Evolutionary conservation across 2,797 vertebrate species (phyloP).

Genomic region (Chromobotia macracanthus): DNA sequence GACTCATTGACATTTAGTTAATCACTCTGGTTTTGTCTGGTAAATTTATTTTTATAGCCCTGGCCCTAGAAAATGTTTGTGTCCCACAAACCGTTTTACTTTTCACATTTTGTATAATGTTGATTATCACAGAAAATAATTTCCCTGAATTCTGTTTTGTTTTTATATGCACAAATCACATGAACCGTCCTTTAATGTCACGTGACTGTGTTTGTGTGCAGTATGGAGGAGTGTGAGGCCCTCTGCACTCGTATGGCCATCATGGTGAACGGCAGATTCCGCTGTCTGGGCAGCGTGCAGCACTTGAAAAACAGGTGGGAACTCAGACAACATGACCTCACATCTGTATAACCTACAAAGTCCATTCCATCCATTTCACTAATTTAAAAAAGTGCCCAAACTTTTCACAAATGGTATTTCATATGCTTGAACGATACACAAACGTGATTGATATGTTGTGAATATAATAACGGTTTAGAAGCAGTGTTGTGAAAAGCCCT

Average conservation of each 20-base stretch:
- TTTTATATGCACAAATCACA: background rate
- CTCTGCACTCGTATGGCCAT: slow-evolving; percentile 97
- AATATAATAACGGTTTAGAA: background rate
- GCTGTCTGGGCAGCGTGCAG: slow-evolving; percentile 94
- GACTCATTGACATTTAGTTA: too few species aligned
- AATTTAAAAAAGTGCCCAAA: too few species aligned
- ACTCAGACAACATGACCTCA: background rate
- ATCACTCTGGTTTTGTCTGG: too few species aligned
- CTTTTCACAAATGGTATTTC: too few species aligned
- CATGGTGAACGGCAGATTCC: slow-evolving; percentile 97
- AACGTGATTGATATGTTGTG: background rate
- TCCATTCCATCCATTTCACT: too few species aligned
- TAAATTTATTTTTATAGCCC: too few species aligned
- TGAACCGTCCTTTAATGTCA: background rate
- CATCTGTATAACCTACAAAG: background rate
- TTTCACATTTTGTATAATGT: too few species aligned
- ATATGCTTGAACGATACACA: background rate
- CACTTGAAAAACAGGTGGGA: slow-evolving; percentile 94
- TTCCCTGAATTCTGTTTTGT: too few species aligned
- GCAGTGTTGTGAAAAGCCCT: background rate
- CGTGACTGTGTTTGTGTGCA: slow-evolving; percentile 61
- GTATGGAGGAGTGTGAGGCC: slow-evolving; percentile 98
- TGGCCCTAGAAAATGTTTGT: too few species aligned
- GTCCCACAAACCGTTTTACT: too few species aligned
- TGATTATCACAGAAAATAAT: too few species aligned